phyloP scores from a whole-genome alignment of 2,888 invertebrate genomes.

The Tetrapedia diversipes region DNA sequence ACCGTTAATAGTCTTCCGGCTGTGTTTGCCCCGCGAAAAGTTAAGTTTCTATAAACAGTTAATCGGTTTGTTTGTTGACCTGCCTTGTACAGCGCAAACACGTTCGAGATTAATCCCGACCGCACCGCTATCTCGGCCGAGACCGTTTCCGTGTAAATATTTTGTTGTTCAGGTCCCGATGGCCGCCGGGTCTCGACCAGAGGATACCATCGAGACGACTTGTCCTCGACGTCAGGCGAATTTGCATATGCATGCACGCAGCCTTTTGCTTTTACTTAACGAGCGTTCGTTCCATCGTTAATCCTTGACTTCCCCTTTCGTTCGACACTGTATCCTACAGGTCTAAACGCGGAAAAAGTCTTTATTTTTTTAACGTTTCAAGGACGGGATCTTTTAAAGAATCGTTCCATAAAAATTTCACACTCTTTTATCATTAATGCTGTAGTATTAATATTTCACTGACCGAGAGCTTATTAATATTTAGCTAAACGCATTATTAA shows the following conservation, averaged over 20 bases:
- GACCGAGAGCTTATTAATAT: too few species aligned
- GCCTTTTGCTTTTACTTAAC: conserved; percentile 16
- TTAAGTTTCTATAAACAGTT: conserved; percentile 33
- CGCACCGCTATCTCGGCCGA: conserved; percentile 29
- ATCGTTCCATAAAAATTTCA: too few species aligned
- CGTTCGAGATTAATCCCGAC: conserved; percentile 48
- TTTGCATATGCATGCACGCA: conserved; percentile 64
- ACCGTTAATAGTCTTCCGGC: neutral
- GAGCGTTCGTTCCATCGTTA: neutral
- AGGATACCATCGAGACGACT: conserved; percentile 53
- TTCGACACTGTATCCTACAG: too few species aligned
- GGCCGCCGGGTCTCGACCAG: conserved; percentile 18
- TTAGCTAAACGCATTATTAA: too few species aligned
- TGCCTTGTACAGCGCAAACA: conserved; percentile 14
- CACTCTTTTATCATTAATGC: too few species aligned
- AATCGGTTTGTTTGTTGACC: conserved; percentile 31
- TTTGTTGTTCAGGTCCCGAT: conserved; percentile 50
- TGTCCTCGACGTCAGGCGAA: conserved; percentile 53
- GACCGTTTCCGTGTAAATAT: conserved; percentile 63
- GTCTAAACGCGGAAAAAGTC: too few species aligned
- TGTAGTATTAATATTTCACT: too few species aligned
- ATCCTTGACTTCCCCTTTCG: conserved; percentile 25
- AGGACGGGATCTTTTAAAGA: too few species aligned
- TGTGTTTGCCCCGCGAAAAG: conserved; percentile 10
- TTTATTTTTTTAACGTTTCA: too few species aligned